phyloP scores from a whole-genome alignment of 2,888 invertebrate species.

The Ormyrus nitidulus region DNA sequence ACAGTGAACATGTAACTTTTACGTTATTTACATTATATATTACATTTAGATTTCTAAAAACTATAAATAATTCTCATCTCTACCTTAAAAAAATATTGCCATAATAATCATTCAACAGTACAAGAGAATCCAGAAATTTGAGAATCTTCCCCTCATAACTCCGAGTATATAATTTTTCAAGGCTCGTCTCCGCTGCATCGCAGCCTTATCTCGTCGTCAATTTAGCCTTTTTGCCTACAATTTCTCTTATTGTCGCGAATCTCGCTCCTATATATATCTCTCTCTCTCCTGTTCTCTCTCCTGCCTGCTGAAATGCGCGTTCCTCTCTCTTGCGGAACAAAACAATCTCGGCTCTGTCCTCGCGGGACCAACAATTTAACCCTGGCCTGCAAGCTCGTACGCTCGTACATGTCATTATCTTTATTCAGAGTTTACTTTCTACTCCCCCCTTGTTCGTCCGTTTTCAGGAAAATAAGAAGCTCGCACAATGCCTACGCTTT shows the following conservation, averaged over 20 bases:
- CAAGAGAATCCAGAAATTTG: no score
- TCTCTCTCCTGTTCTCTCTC: constrained; percentile 1
- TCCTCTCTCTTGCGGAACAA: constrained; percentile 22
- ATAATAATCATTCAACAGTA: no score
- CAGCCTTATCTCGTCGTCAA: constrained; percentile 26
- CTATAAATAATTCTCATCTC: no score
- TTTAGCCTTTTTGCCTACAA: constrained; percentile 31
- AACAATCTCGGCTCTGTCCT: constrained; percentile 46
- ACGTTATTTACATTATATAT: no score
- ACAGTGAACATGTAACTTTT: no score
- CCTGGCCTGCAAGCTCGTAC: neutral
- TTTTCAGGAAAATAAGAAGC: no score
- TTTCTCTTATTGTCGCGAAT: constrained; percentile 47
- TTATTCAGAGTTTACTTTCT: constrained; percentile 25
- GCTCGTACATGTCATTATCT: constrained; percentile 32
- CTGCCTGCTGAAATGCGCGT: no score
- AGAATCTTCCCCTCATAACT: neutral
- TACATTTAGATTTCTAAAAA: no score
- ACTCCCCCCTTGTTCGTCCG: neutral
- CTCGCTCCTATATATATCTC: constrained; percentile 1
- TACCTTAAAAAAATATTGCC: no score
- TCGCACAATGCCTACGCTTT: no score
- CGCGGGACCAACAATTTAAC: constrained; percentile 51
- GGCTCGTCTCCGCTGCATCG: neutral
- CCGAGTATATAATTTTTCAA: constrained; percentile 15